phyloP scores from a whole-genome alignment of 2,113 vertebrate genomes.

The Jacana jacana region DNA sequence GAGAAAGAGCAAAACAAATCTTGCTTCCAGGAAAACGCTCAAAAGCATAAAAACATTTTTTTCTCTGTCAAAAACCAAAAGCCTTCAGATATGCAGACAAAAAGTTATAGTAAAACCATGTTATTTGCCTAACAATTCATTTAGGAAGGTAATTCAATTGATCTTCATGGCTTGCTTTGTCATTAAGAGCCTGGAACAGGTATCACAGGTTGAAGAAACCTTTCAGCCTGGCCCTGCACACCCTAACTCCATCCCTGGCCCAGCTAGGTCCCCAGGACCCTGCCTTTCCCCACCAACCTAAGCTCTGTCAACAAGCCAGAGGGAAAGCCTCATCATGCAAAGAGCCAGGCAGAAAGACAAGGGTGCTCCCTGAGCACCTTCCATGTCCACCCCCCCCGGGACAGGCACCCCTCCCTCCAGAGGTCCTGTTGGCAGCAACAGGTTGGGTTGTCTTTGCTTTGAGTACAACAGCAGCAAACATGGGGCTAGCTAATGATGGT shows the following conservation, averaged over 20 bases:
- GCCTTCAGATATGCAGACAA: neutral
- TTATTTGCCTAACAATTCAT: neutral
- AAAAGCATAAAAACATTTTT: neutral
- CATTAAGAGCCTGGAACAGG: neutral
- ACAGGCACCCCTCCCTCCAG: rapidly evolving
- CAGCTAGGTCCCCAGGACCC: neutral
- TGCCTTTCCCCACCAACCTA: neutral
- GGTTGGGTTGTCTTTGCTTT: neutral
- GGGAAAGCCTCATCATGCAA: neutral
- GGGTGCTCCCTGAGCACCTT: no score
- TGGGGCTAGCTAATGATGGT: rapidly evolving
- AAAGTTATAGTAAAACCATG: neutral
- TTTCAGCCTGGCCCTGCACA: neutral
- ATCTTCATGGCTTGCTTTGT: neutral
- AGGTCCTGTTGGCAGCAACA: neutral
- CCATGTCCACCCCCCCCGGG: no score
- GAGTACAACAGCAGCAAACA: neutral
- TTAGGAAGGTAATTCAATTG: neutral
- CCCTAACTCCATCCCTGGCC: neutral
- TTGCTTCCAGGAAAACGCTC: neutral
- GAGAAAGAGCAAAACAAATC: neutral
- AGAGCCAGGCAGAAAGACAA: neutral
- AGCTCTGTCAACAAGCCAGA: neutral
- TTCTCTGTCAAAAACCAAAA: neutral
- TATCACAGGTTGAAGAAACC: neutral